These are phyloP conservation scores for Dascyllus trimaculatus DNA, from an alignment of 2,113 vertebrate species.

Conservation along the genomic window DNA sequence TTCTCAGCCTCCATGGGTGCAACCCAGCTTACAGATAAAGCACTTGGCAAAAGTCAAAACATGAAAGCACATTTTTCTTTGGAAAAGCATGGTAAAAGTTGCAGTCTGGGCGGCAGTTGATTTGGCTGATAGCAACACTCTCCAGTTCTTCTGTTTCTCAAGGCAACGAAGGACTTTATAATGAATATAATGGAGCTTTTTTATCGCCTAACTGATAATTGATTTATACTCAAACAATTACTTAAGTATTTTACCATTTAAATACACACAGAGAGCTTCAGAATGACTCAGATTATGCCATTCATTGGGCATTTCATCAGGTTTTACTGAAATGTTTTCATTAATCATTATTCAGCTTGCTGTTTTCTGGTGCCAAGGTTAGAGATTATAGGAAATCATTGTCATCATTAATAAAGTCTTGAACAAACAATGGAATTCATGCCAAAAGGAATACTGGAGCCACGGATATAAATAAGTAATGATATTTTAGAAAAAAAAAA, in stretches of 20 bases:
- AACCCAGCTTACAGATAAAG: conserved; percentile 63
- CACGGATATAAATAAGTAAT: conserved; percentile 44
- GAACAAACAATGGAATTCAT: conserved; percentile 19
- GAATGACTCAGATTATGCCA: not conserved
- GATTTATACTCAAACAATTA: conserved; percentile 23
- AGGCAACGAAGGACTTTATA: conserved; percentile 16
- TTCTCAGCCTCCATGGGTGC: conserved; percentile 27
- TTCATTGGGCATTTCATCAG: not conserved
- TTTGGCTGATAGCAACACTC: conserved; percentile 32
- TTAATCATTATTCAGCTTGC: conserved; percentile 3
- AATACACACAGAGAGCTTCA: not conserved
- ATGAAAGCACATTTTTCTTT: conserved; percentile 51
- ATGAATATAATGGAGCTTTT: conserved; percentile 16
- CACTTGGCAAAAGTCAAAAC: conserved; percentile 49
- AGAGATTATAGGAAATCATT: conserved; percentile 27
- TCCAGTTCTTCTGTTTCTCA: conserved; percentile 14
- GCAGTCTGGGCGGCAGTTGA: conserved; percentile 29
- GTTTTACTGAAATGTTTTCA: conserved; percentile 12
- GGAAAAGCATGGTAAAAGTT: conserved; percentile 29
- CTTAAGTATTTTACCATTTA: conserved; percentile 3
- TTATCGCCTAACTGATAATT: not conserved
- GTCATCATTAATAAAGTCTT: conserved; percentile 27
- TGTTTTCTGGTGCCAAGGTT: conserved; percentile 33
- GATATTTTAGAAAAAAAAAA: conserved; percentile 28
- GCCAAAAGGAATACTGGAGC: conserved; percentile 25